Conservation (phyloP, 2,888 invertebrate genomes). For the Apotomis betuletana region DNA sequence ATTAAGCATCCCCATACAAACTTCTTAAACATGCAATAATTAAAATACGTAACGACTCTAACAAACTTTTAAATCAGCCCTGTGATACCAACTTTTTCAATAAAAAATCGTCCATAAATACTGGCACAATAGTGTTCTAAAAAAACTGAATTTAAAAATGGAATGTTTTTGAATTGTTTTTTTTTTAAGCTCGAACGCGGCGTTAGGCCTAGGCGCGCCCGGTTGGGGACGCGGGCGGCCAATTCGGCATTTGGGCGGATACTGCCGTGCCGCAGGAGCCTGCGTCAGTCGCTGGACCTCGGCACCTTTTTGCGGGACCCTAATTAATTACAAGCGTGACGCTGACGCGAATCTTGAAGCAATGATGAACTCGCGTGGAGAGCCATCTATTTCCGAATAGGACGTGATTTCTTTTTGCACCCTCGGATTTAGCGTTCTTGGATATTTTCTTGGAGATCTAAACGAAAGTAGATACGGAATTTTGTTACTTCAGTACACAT, state of each 20-base stretch:
- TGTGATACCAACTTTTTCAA: neutral
- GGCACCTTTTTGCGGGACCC: slow-evolving; percentile 78
- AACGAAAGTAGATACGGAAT: neutral
- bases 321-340: slow-evolving; percentile 78
- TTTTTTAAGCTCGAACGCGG: slow-evolving; percentile 43
- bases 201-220: slow-evolving; percentile 48
- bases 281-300: slow-evolving; percentile 77
- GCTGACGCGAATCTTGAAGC: slow-evolving; percentile 55
- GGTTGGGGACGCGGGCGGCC: slow-evolving; percentile 59
- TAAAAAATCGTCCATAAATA: slow-evolving; percentile 12
- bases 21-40: slow-evolving; percentile 1
- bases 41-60: slow-evolving; percentile 1
- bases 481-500: neutral
- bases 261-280: slow-evolving; percentile 79
- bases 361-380: slow-evolving; percentile 38
- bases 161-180: slow-evolving; percentile 2
- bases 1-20: neutral
- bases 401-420: slow-evolving; percentile 22
- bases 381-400: slow-evolving; percentile 26
- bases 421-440: neutral
- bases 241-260: slow-evolving; percentile 63
- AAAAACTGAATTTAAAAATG: slow-evolving; percentile 23
- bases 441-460: neutral
- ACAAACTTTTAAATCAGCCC: slow-evolving; percentile 7
- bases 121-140: slow-evolving; percentile 35